phyloP scores from a whole-genome alignment of 2,888 invertebrate genomes.

The Andrena hattorfiana region DNA sequence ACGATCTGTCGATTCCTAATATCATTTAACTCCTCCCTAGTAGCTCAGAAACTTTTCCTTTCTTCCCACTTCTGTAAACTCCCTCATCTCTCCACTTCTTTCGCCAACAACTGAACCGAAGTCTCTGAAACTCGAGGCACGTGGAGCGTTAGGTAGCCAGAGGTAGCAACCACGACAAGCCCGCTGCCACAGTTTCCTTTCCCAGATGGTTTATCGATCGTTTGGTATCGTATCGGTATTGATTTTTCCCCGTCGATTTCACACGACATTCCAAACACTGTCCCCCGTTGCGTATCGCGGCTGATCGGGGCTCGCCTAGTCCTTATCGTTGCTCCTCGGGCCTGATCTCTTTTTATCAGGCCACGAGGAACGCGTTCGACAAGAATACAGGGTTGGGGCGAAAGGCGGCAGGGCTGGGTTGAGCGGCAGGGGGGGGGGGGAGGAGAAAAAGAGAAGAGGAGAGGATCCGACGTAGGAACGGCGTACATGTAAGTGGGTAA shows the following conservation, averaged over 20 bases:
- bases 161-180: neutral
- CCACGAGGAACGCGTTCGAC: constrained; percentile 62
- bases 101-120: neutral
- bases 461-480: constrained; percentile 59
- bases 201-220: constrained; percentile 29
- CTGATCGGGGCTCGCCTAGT: constrained; percentile 34
- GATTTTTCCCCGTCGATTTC: constrained; percentile 43
- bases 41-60: too few species aligned
- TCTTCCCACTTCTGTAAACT: too few species aligned
- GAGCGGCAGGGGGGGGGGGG: neutral
- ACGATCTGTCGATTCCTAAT: too few species aligned
- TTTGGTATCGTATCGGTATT: constrained; percentile 27
- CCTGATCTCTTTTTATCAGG: constrained; percentile 56
- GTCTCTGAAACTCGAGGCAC: neutral
- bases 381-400: constrained; percentile 41
- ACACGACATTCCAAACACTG: constrained; percentile 48
- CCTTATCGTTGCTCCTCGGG: constrained; percentile 39
- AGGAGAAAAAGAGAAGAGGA: constrained; percentile 24
- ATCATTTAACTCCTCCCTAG: too few species aligned
- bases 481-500: constrained; percentile 75
- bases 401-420: constrained; percentile 19
- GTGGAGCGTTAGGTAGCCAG: neutral
- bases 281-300: constrained; percentile 36
- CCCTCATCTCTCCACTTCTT: neutral
- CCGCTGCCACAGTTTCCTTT: neutral